Base-by-base conservation (phyloP, 2,888 invertebrate species). In the Temnothorax unifasciatus region DNA sequence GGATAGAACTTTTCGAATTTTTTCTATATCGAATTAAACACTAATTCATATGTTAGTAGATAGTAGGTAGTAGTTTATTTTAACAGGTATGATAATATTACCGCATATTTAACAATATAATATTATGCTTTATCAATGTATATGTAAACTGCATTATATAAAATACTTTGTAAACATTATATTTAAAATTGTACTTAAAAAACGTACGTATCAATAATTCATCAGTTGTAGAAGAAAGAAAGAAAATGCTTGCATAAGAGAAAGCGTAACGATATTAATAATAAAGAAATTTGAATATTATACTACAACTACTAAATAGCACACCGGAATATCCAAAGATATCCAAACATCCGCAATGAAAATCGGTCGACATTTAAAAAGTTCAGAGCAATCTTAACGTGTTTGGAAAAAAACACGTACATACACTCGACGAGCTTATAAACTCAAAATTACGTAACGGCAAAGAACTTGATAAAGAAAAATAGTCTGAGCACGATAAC, bases 371-470 rank as follows among this genome's bases (percentile, higher is more conserved):
- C 15, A 38, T 25, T 41, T 8, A 2, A 66, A 50, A 21, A 41
- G 3, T 6, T 54, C 9, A 25, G 5, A 1, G 18, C 29, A n/a
- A 75, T 34, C 34, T 44, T n/a, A n/a, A 25, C 34, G 13, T 29
- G 2, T 50, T n/a, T 1, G 34, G 63, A 47, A 63, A 44, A 15
- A 47, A 34, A 34, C 34, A 34, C 34, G 34, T 34, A 34, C 4
- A 34, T 41, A 41, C 41, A 41, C 8, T 41, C 41, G 41, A 41
- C 13, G n/a, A 63, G 34, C 1, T 75, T 47, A 15, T 0, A 3
- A 8, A 9, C 5, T 50, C 2, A 34, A 76, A 41, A 54, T 76
- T 76, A 76, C 34, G 13, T 68, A 76, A 76, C 2, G 15, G 21
- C 11, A 15, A 4, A 66, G 25, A 68, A 6, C 18, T 68, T 18